Conservation (phyloP, 2,113 vertebrate species). For the Dicaeum eximium region DNA sequence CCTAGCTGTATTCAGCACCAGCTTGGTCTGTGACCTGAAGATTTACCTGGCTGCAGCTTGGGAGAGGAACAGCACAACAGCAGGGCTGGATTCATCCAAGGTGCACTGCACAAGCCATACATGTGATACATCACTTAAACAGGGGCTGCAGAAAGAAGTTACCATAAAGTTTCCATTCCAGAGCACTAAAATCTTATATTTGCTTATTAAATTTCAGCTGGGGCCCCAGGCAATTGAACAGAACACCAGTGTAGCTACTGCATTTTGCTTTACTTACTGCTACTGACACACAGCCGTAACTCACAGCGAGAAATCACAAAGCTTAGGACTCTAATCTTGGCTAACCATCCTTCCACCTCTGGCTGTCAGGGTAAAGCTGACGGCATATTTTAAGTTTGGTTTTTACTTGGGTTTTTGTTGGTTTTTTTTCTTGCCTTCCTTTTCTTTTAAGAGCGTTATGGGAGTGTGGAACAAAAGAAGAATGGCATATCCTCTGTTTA, state of each 20-base stretch:
- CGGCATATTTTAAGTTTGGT: not conserved
- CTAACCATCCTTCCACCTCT: not conserved
- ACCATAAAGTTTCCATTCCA: slow-evolving; percentile 27
- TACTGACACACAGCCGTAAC: not conserved
- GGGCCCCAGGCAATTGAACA: slow-evolving; percentile 4
- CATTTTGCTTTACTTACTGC: slow-evolving; percentile 28
- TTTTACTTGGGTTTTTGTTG: fast-evolving
- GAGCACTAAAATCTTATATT: slow-evolving; percentile 52
- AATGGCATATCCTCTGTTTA: not conserved
- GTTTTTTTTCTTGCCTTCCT: not conserved
- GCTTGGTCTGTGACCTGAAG: not conserved
- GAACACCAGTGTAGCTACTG: not conserved
- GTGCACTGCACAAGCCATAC: not conserved
- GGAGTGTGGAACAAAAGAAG: not conserved
- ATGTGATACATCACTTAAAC: not conserved
- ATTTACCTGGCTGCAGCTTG: not conserved
- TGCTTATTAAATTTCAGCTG: slow-evolving; percentile 53
- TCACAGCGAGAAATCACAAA: not conserved
- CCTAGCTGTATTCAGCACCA: not conserved
- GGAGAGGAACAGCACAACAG: not conserved
- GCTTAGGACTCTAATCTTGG: not conserved
- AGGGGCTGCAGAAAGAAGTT: not conserved
- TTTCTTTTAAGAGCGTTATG: not conserved
- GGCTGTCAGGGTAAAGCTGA: not conserved
- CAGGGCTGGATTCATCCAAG: not conserved